Percentiles rank a stretch among this genome's conserved stretches.
Evolutionary conservation across 2,113 vertebrate genomes (phyloP).

Genomic region (Noturus placidus): DNA sequence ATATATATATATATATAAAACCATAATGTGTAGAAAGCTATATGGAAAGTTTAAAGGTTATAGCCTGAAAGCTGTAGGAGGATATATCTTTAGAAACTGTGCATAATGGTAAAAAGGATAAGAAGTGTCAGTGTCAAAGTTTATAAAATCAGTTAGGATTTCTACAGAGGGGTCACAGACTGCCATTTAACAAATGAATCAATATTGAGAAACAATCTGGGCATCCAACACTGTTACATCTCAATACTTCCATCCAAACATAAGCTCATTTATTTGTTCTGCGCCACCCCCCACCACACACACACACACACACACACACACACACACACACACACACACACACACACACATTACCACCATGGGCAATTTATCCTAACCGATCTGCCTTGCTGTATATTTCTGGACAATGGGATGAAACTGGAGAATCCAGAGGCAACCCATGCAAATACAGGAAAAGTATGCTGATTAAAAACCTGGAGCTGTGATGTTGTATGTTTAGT

Average conservation of each 20-base stretch:
- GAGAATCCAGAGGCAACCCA: not conserved
- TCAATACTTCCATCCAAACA: not conserved
- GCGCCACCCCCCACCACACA: not conserved
- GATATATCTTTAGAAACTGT: not conserved
- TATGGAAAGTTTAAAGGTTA: not conserved
- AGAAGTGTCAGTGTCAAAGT: not conserved
- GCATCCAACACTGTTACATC: not conserved
- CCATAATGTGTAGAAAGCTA: not conserved
- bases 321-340: not conserved
- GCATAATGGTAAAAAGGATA: not conserved
- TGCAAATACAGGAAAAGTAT: not conserved
- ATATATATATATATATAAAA: not conserved
- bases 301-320: not conserved
- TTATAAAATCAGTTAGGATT: not conserved
- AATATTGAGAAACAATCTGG: not conserved
- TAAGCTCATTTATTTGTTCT: not conserved
- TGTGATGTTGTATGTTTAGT: not conserved
- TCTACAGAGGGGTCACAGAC: not conserved
- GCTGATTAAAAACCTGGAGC: not conserved
- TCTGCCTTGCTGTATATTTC: not conserved
- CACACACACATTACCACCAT: not conserved
- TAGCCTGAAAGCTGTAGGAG: not conserved
- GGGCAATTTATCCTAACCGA: not conserved
- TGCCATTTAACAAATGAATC: not conserved
- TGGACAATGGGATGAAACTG: not conserved